These are phyloP conservation scores for Cecropterus lyciades DNA, from an alignment of 1,140 invertebrate genomes.

Conservation along the genomic window DNA sequence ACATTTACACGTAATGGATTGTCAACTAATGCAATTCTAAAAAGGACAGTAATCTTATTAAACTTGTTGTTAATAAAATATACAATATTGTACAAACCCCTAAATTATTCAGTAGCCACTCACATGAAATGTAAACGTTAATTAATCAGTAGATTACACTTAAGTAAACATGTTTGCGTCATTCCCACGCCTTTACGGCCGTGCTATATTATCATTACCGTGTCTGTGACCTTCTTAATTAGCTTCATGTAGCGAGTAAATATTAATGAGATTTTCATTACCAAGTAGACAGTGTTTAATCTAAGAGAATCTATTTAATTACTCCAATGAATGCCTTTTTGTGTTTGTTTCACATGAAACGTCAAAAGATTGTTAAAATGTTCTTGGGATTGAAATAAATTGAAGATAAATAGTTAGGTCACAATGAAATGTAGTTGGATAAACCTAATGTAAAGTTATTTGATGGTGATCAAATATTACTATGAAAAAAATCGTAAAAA, in stretches of 20 bases:
- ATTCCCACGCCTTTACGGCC: slow-evolving; percentile 35
- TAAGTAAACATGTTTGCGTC: slow-evolving; percentile 39
- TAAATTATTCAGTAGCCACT: slow-evolving; percentile 15
- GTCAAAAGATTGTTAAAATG: too few relatives aligned
- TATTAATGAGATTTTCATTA: slow-evolving; percentile 30
- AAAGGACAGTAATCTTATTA: too few relatives aligned
- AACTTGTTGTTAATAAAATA: background rate
- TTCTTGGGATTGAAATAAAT: too few relatives aligned
- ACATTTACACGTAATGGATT: too few relatives aligned
- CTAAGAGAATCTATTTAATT: background rate
- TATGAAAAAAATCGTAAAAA: too few relatives aligned
- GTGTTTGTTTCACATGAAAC: background rate
- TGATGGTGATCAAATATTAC: too few relatives aligned
- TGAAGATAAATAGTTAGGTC: background rate
- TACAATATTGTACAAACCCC: background rate
- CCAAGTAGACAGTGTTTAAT: background rate
- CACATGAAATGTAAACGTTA: slow-evolving; percentile 14
- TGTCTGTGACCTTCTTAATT: slow-evolving; percentile 12
- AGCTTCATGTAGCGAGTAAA: slow-evolving; percentile 15
- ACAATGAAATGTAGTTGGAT: background rate
- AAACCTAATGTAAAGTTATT: too few relatives aligned
- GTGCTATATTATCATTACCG: slow-evolving; percentile 23
- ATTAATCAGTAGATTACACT: slow-evolving; percentile 26
- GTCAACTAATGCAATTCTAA: too few relatives aligned
- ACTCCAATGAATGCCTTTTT: background rate